Evolutionary conservation across 2,797 vertebrate species (phyloP).

Genomic region (Pangasius larnaudii): DNA sequence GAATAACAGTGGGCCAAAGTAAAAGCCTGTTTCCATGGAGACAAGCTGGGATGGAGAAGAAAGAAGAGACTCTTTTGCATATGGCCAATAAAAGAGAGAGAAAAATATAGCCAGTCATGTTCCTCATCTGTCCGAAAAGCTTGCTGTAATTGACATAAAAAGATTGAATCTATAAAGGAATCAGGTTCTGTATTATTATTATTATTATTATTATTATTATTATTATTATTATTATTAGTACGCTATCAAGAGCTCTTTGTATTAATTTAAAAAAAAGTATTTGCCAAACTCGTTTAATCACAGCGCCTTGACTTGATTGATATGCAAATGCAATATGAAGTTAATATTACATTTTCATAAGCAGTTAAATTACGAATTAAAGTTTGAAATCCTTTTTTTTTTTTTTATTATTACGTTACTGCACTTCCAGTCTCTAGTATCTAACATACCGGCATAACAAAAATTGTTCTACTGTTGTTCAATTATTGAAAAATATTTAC

Average conservation of each 20-base stretch:
- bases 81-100: slow-evolving; percentile 59
- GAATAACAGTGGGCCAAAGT: slow-evolving; percentile 38
- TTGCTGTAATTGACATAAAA: slow-evolving; percentile 63
- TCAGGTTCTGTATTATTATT: slow-evolving; percentile 49
- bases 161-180: slow-evolving; percentile 60
- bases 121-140: slow-evolving; percentile 37
- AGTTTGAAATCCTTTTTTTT: neutral
- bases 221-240: slow-evolving; percentile 30
- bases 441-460: neutral
- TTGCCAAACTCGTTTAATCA: neutral
- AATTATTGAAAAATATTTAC: neutral
- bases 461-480: neutral
- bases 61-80: slow-evolving; percentile 52
- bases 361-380: neutral
- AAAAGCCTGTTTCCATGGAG: slow-evolving; percentile 66
- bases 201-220: slow-evolving; percentile 62
- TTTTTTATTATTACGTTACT: neutral
- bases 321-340: neutral
- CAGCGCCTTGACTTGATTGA: neutral
- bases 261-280: neutral
- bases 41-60: slow-evolving; percentile 54
- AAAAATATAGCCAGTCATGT: slow-evolving; percentile 49
- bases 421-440: neutral
- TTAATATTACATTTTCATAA: neutral
- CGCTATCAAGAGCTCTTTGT: neutral